Conservation (phyloP, 2,113 vertebrate genomes). For the Plectropomus leopardus region DNA sequence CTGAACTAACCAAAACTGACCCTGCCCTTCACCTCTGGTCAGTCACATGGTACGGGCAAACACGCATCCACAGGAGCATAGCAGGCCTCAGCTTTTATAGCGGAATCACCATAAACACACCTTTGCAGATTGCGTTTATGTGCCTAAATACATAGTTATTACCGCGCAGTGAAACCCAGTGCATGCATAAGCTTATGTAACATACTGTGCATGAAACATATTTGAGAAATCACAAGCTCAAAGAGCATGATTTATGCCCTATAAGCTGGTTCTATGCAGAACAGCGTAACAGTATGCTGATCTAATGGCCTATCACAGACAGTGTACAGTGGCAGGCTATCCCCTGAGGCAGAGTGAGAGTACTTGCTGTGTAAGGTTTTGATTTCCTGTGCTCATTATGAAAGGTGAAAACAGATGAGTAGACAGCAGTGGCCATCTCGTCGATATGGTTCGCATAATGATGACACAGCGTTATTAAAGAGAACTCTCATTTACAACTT, state of each 20-base stretch:
- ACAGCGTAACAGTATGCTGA: slow-evolving; percentile 27
- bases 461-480: slow-evolving; percentile 59
- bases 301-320: slow-evolving; percentile 43
- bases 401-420: slow-evolving; percentile 72
- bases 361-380: slow-evolving; percentile 67
- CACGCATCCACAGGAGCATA: slow-evolving; percentile 1
- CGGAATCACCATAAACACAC: slow-evolving; percentile 31
- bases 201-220: slow-evolving; percentile 13
- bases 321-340: slow-evolving; percentile 16
- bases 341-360: slow-evolving; percentile 32
- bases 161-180: slow-evolving; percentile 26
- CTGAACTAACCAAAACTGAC: slow-evolving; percentile 14
- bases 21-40: slow-evolving; percentile 13
- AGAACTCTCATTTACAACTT: slow-evolving; percentile 38
- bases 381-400: slow-evolving; percentile 72
- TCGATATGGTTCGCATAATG: slow-evolving; percentile 61
- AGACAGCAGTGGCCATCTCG: slow-evolving; percentile 58
- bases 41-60: slow-evolving; percentile 29
- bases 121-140: slow-evolving; percentile 48
- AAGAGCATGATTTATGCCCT: slow-evolving; percentile 41
- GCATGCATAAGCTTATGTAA: slow-evolving; percentile 32
- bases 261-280: slow-evolving; percentile 30
- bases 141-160: slow-evolving; percentile 30
- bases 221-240: slow-evolving; percentile 5
- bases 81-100: slow-evolving; percentile 7